Evolutionary conservation across 2,797 vertebrate genomes (phyloP).

Genomic region (Pseudochaenichthys georgianus): DNA sequence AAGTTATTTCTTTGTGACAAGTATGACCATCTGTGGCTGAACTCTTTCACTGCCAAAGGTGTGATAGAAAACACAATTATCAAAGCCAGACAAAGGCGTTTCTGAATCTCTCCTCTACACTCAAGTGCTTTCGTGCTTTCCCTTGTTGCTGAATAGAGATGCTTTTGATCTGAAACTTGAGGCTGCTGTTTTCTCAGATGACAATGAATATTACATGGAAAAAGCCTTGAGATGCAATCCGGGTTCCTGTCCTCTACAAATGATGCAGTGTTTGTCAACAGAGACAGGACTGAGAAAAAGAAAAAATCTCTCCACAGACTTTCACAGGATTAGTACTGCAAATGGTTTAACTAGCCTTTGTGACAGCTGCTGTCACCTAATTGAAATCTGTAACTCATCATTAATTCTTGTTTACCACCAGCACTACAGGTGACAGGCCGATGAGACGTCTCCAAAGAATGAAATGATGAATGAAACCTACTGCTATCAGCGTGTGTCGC

Average conservation of each 20-base stretch:
- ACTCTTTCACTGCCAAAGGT: slow-evolving; percentile 61
- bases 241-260: slow-evolving; percentile 55
- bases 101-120: slow-evolving; percentile 72
- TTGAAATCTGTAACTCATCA: slow-evolving; percentile 72
- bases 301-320: slow-evolving; percentile 33
- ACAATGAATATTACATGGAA: slow-evolving; percentile 85
- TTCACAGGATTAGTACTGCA: slow-evolving; percentile 48
- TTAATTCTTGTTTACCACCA: slow-evolving; percentile 69
- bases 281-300: slow-evolving; percentile 8
- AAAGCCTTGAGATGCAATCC: slow-evolving; percentile 75
- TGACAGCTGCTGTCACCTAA: slow-evolving; percentile 71
- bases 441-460: slow-evolving; percentile 62
- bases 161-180: slow-evolving; percentile 84
- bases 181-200: slow-evolving; percentile 75
- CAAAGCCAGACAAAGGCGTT: slow-evolving; percentile 69
- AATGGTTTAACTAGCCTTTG: slow-evolving; percentile 63
- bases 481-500: slow-evolving; percentile 40
- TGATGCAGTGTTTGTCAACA: slow-evolving; percentile 68
- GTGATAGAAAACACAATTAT: slow-evolving; percentile 71
- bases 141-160: slow-evolving; percentile 78
- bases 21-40: slow-evolving; percentile 32
- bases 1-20: slow-evolving; percentile 21
- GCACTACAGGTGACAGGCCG: slow-evolving; percentile 68
- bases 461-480: slow-evolving; percentile 69
- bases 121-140: slow-evolving; percentile 77